Evolutionary conservation across 2,888 invertebrate species (phyloP).

Genomic region (Apocheima hispidaria): DNA sequence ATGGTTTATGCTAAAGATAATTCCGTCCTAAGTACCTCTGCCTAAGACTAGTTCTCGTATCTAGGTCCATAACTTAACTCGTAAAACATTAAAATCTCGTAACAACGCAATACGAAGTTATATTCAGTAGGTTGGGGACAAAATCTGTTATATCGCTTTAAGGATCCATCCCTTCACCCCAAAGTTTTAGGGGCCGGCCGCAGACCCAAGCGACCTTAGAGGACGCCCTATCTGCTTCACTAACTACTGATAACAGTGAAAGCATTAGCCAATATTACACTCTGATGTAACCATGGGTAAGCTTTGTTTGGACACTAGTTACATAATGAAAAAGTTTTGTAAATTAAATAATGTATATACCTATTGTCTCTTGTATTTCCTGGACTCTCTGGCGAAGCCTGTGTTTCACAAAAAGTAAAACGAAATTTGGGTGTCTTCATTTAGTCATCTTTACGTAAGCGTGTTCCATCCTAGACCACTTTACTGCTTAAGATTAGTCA

Average conservation of each 20-base stretch:
- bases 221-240: slow-evolving; percentile 37
- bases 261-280: slow-evolving; percentile 49
- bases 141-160: slow-evolving; percentile 72
- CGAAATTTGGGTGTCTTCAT: no score
- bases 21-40: slow-evolving; percentile 13
- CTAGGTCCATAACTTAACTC: slow-evolving; percentile 41
- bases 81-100: slow-evolving; percentile 51
- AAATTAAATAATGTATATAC: background rate
- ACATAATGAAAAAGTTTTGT: background rate
- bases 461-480: no score
- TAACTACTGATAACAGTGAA: slow-evolving; percentile 55
- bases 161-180: slow-evolving; percentile 61
- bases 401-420: no score
- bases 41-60: slow-evolving; percentile 17
- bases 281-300: slow-evolving; percentile 23
- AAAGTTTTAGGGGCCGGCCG: slow-evolving; percentile 65
- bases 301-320: slow-evolving; percentile 25
- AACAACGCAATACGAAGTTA: slow-evolving; percentile 54
- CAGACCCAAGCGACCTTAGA: slow-evolving; percentile 55
- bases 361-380: no score
- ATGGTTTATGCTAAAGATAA: slow-evolving; percentile 11
- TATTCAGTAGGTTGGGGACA: slow-evolving; percentile 54
- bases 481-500: no score
- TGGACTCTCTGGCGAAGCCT: no score
- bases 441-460: no score